Percentiles rank a stretch among this genome's conserved stretches.
phyloP scores from a whole-genome alignment of 2,888 invertebrate genomes.

The Endotricha flammealis region DNA sequence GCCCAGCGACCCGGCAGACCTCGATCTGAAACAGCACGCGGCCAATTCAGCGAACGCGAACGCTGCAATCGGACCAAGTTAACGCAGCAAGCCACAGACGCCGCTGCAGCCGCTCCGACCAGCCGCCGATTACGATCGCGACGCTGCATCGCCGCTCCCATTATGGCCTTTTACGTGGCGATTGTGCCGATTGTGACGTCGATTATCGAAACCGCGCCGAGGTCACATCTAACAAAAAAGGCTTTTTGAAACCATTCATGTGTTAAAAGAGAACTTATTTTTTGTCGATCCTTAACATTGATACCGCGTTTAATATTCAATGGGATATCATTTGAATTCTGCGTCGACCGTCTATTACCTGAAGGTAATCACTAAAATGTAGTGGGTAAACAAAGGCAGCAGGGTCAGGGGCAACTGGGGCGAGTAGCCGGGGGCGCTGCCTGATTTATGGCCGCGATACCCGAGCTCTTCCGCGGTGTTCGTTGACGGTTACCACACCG shows the following conservation, averaged over 20 bases:
- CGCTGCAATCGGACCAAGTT: conserved; percentile 45
- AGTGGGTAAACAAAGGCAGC: conserved; percentile 55
- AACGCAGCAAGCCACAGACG: conserved; percentile 32
- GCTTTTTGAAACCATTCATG: conserved; percentile 40
- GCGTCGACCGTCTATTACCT: conserved; percentile 41
- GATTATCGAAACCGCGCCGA: conserved; percentile 55
- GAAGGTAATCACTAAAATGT: conserved; percentile 48
- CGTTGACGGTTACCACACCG: conserved; percentile 57
- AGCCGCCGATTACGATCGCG: conserved; percentile 44
- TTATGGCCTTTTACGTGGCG: conserved; percentile 58
- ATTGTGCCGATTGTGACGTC: conserved; percentile 58
- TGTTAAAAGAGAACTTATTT: conserved; percentile 41
- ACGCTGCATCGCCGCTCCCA: conserved; percentile 49
- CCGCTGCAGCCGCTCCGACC: conserved; percentile 27
- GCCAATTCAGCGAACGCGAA: conserved; percentile 52
- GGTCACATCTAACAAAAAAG: conserved; percentile 50
- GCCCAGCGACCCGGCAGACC: conserved; percentile 54
- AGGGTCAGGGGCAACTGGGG: conserved; percentile 43
- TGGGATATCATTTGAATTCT: conserved; percentile 38
- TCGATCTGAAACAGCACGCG: conserved; percentile 67
- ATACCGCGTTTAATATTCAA: conserved; percentile 39
- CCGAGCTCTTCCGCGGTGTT: conserved; percentile 69
- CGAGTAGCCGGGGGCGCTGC: conserved; percentile 53
- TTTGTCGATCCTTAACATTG: conserved; percentile 33
- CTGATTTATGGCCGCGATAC: conserved; percentile 69